Evolutionary conservation across 2,797 vertebrate genomes (phyloP).

Genomic region (Pangasius mekongensis): DNA sequence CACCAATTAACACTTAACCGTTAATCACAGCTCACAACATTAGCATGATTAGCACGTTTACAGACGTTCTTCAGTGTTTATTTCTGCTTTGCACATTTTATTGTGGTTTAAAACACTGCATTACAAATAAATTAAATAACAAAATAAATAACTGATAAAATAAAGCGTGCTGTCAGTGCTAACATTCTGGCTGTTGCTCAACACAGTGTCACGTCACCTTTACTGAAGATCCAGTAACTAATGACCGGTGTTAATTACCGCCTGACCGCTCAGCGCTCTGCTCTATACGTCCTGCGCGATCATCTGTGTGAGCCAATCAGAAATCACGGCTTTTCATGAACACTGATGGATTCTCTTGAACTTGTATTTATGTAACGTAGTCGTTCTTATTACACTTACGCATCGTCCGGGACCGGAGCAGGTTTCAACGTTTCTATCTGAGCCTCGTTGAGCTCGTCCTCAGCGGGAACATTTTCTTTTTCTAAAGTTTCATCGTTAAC

Average conservation of each 20-base stretch:
- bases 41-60: neutral
- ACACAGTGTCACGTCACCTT: neutral
- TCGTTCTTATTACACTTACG: conserved; percentile 71
- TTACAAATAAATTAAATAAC: neutral
- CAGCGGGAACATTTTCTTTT: neutral
- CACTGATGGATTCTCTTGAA: neutral
- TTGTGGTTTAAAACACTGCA: neutral
- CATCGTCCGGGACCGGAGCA: conserved; percentile 41
- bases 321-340: neutral
- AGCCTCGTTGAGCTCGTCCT: conserved; percentile 36
- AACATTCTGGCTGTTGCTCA: neutral
- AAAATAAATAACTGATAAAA: neutral
- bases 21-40: neutral
- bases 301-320: neutral
- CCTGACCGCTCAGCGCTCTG: neutral
- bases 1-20: neutral
- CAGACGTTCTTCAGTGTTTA: neutral
- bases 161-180: neutral
- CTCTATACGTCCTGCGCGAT: neutral
- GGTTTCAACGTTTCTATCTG: conserved; percentile 32
- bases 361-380: neutral
- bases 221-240: neutral
- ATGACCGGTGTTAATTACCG: neutral
- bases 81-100: neutral
- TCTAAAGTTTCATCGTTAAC: neutral